Conservation (phyloP, 2,888 invertebrate species). For the Oxytorus armatus region DNA sequence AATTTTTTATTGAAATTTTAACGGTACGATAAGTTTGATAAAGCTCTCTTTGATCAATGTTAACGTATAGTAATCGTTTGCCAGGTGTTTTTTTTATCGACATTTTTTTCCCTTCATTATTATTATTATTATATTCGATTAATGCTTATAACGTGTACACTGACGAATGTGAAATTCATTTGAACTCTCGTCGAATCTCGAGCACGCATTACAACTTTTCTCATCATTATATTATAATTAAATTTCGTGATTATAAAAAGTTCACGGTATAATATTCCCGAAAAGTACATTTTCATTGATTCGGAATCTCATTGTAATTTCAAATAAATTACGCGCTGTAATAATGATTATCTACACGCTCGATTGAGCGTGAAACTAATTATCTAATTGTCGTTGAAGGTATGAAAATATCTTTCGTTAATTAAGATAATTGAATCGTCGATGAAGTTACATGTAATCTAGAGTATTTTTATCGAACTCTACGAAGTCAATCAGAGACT, state of each 20-base stretch:
- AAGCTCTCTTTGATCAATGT: slow-evolving; percentile 2
- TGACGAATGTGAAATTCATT: too few relatives aligned
- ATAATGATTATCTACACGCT: not conserved
- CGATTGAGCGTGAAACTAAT: not conserved
- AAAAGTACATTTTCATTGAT: too few relatives aligned
- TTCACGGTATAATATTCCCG: not conserved
- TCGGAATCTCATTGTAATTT: not conserved
- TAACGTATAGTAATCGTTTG: not conserved
- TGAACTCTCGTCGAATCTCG: too few relatives aligned
- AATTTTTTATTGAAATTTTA: slow-evolving; percentile 18
- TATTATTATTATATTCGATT: too few relatives aligned
- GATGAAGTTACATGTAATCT: not conserved
- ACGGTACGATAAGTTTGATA: slow-evolving; percentile 4
- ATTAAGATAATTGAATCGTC: not conserved
- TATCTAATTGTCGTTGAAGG: not conserved
- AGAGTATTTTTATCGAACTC: not conserved
- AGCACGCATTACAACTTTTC: too few relatives aligned
- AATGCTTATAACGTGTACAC: too few relatives aligned
- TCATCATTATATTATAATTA: not conserved
- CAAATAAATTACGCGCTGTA: not conserved
- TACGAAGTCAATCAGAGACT: too few relatives aligned
- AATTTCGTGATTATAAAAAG: not conserved
- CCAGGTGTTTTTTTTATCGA: not conserved
- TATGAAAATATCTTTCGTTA: not conserved
- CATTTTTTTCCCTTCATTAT: too few relatives aligned